Percentiles rank a stretch among this genome's conserved stretches.
Evolutionary conservation across 2,888 invertebrate species (phyloP).

Genomic region (Euproctis similis): DNA sequence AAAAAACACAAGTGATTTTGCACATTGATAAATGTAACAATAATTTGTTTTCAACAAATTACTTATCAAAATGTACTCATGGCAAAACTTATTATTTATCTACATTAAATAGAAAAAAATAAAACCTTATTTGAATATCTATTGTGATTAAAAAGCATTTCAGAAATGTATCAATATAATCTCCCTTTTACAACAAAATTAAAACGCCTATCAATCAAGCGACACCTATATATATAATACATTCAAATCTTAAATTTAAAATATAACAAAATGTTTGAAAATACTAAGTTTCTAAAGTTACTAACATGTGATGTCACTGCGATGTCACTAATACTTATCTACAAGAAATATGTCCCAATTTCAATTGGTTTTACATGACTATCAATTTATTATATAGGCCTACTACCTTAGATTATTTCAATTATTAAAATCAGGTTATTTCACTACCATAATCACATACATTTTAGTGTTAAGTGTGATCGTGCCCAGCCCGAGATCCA

Average conservation of each 20-base stretch:
- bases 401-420: too few species aligned
- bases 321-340: conserved; percentile 16
- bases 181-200: conserved; percentile 63
- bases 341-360: conserved; percentile 22
- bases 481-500: too few species aligned
- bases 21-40: conserved; percentile 64
- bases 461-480: too few species aligned
- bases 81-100: conserved; percentile 53
- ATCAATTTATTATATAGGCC: conserved; percentile 31
- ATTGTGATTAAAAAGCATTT: conserved; percentile 63
- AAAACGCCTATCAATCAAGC: conserved; percentile 46
- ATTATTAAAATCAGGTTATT: too few species aligned
- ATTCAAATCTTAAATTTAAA: conserved; percentile 29
- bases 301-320: conserved; percentile 35
- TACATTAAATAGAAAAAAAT: conserved; percentile 49
- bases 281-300: conserved; percentile 29
- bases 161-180: conserved; percentile 59
- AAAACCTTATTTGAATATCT: conserved; percentile 44
- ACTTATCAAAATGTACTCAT: conserved; percentile 50
- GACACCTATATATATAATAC: conserved; percentile 57
- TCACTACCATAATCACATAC: too few species aligned
- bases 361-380: conserved; percentile 17
- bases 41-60: conserved; percentile 62
- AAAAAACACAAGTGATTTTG: conserved; percentile 57
- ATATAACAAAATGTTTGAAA: conserved; percentile 27